These are phyloP conservation scores for Hetaerina americana DNA, from an alignment of 1,140 invertebrate species.

Conservation along the genomic window DNA sequence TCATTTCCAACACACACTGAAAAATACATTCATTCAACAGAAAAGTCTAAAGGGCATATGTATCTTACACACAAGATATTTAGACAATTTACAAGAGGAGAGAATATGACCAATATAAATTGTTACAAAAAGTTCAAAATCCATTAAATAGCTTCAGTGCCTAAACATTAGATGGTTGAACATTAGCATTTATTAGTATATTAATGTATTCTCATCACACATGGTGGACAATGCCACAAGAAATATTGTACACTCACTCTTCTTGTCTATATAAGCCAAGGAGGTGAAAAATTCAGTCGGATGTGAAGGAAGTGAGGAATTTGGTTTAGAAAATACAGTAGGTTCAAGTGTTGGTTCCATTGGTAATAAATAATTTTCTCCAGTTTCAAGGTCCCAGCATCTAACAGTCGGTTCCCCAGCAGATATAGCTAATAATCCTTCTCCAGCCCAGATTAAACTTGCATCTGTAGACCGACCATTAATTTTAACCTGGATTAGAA, in stretches of 20 bases:
- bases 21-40: too few relatives aligned
- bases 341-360: background rate
- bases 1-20: too few relatives aligned
- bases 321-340: background rate
- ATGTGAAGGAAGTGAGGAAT: conserved; percentile 14
- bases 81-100: too few relatives aligned
- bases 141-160: too few relatives aligned
- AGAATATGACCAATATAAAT: too few relatives aligned
- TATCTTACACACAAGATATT: too few relatives aligned
- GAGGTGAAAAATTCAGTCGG: conserved; percentile 56
- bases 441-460: conserved; percentile 55
- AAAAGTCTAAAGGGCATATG: too few relatives aligned
- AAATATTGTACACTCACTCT: conserved; percentile 17
- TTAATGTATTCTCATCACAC: too few relatives aligned
- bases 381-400: conserved; percentile 86
- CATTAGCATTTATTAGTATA: too few relatives aligned
- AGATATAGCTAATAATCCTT: conserved; percentile 56
- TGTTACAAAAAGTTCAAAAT: too few relatives aligned
- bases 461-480: conserved; percentile 49
- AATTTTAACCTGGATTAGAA: conserved; percentile 69
- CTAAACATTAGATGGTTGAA: too few relatives aligned
- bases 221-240: background rate
- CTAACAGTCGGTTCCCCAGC: conserved; percentile 68
- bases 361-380: conserved; percentile 52
- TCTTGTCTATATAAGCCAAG: conserved; percentile 45